Conservation (phyloP, 2,888 invertebrate species). For the Trypoxylon attenuatum region DNA sequence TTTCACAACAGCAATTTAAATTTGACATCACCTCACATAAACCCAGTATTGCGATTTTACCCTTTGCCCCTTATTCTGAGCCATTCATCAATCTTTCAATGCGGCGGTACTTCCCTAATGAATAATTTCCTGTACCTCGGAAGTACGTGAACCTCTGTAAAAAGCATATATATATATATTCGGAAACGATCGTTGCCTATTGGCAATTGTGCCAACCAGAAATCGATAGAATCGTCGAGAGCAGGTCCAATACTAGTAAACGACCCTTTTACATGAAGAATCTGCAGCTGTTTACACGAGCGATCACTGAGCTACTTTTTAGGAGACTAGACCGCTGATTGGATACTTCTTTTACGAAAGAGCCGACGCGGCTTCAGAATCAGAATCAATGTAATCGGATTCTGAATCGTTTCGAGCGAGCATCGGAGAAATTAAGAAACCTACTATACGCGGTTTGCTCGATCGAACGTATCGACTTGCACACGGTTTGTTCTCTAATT, state of each 20-base stretch:
- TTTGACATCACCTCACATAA: no score
- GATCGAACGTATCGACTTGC: background rate
- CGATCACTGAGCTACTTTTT: background rate
- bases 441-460: background rate
- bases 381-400: background rate
- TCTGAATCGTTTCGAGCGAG: background rate
- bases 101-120: conserved; percentile 8
- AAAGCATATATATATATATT: conserved; percentile 16
- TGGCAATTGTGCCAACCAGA: conserved; percentile 43
- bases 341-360: background rate
- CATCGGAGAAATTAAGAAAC: background rate
- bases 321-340: background rate
- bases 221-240: conserved; percentile 41
- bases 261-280: background rate
- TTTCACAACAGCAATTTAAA: no score
- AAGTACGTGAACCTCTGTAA: background rate
- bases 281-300: background rate
- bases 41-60: no score
- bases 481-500: no score
- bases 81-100: conserved; percentile 28
- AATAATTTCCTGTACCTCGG: conserved; percentile 31
- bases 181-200: conserved; percentile 33
- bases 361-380: background rate
- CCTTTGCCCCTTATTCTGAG: background rate
- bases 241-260: conserved; percentile 6